These are phyloP conservation scores for Vulpes vulpes DNA, from an alignment of 2,113 vertebrate genomes.

Conservation along the genomic window DNA sequence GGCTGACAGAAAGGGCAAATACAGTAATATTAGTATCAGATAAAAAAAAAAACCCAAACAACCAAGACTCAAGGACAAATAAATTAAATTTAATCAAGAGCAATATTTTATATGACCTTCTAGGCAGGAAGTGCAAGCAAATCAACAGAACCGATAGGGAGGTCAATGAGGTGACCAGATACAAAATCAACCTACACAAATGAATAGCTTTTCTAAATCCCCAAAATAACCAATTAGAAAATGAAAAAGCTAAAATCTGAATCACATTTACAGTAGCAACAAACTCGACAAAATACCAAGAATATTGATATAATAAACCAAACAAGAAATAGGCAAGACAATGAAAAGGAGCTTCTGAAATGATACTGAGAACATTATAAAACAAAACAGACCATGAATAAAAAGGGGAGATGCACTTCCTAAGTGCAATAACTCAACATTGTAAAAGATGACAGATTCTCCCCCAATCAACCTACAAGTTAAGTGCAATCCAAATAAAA, in stretches of 20 bases:
- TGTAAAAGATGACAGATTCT: neutral
- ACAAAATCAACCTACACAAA: neutral
- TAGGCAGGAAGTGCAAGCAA: neutral
- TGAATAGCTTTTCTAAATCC: neutral
- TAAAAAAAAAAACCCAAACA: neutral
- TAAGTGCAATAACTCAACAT: neutral
- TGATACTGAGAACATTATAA: neutral
- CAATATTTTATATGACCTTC: neutral
- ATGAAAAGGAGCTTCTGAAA: neutral
- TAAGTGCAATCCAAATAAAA: neutral
- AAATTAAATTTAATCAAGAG: neutral
- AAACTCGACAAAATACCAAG: neutral
- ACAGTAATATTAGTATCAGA: neutral
- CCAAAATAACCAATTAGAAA: constrained; percentile 5
- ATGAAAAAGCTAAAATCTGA: neutral
- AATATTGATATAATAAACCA: neutral
- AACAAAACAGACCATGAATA: neutral
- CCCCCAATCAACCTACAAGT: neutral
- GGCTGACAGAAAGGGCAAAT: neutral
- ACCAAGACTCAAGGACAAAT: neutral
- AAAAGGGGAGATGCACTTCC: neutral
- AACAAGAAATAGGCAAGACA: neutral
- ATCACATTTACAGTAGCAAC: neutral
- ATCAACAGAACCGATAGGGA: neutral
- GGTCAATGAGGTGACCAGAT: neutral